phyloP scores from a whole-genome alignment of 2,113 vertebrate species.

The Triplophysa rosa region DNA sequence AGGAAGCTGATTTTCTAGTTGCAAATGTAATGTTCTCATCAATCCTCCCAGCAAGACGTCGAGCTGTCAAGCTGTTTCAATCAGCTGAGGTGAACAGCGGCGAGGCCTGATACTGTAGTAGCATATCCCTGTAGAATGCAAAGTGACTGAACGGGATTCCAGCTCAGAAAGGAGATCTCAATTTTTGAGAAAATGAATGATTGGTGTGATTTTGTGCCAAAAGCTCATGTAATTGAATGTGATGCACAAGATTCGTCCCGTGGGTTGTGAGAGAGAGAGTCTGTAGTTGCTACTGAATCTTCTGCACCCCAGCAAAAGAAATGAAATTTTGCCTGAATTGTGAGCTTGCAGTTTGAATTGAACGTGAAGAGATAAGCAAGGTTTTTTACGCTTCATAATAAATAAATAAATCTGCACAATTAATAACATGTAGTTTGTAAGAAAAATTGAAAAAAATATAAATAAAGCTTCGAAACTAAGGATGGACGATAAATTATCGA shows the following conservation, averaged over 20 bases:
- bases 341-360: no score
- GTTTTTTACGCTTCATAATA: no score
- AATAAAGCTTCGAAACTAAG: no score
- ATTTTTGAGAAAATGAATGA: constrained; percentile 48
- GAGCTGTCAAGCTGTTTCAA: constrained; percentile 75
- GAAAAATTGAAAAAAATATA: no score
- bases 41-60: constrained; percentile 72
- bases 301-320: no score
- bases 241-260: constrained; percentile 40
- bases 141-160: constrained; percentile 56
- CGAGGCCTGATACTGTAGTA: constrained; percentile 59
- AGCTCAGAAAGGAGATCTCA: constrained; percentile 47
- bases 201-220: constrained; percentile 45
- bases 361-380: no score
- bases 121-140: constrained; percentile 60
- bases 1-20: constrained; percentile 67
- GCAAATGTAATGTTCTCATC: constrained; percentile 76
- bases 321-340: no score
- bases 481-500: no score
- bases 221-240: constrained; percentile 46
- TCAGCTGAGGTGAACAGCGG: constrained; percentile 66
- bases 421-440: no score
- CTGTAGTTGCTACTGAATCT: no score
- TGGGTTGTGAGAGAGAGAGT: constrained; percentile 19
- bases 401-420: no score